phyloP scores from a whole-genome alignment of 2,113 vertebrate species.

The Narcine bancroftii region DNA sequence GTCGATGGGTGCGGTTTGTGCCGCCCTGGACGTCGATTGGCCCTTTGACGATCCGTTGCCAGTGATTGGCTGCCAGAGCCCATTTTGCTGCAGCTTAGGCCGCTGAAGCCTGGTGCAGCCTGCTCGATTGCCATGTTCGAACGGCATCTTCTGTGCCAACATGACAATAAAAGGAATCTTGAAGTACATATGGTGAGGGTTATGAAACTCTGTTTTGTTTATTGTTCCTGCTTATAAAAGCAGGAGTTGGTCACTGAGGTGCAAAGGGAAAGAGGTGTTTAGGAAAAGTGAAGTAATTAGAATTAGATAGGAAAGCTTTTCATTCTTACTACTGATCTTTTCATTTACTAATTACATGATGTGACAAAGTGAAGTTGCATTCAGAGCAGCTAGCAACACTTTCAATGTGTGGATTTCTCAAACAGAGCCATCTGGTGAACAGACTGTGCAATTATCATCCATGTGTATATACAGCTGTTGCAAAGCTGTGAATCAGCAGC shows the following conservation, averaged over 20 bases:
- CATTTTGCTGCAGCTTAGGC: too few species aligned
- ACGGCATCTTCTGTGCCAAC: too few species aligned
- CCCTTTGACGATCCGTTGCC: too few species aligned
- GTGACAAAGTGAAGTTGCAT: background rate
- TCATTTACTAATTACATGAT: background rate
- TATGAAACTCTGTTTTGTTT: background rate
- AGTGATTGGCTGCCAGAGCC: too few species aligned
- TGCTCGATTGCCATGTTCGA: too few species aligned
- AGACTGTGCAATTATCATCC: background rate
- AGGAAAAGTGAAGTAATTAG: background rate
- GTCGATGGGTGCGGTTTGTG: too few species aligned
- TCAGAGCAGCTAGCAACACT: background rate
- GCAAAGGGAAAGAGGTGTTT: background rate
- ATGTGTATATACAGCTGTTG: background rate
- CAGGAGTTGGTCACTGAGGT: background rate
- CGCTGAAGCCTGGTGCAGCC: too few species aligned
- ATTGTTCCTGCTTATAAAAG: background rate
- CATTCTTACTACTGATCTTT: background rate
- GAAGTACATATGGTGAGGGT: background rate
- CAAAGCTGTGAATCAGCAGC: background rate
- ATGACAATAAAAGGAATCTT: too few species aligned
- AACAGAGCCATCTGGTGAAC: background rate
- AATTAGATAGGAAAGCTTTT: background rate
- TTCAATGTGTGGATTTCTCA: background rate
- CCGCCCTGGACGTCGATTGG: too few species aligned